These are phyloP conservation scores for Lysandra bellargus DNA, from an alignment of 2,888 invertebrate species.

Conservation along the genomic window DNA sequence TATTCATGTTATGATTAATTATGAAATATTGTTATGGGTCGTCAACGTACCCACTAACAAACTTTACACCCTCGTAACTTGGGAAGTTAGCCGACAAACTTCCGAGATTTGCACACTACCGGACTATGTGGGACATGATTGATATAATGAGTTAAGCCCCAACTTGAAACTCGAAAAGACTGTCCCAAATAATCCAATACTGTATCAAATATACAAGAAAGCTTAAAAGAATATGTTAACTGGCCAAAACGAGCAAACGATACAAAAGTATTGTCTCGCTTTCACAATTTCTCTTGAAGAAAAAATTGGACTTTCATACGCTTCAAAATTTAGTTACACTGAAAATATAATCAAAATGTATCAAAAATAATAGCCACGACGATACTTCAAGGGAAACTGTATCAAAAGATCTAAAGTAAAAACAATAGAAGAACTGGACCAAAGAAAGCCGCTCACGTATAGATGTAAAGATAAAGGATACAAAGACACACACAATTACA, in stretches of 20 bases:
- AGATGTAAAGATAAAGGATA: background rate
- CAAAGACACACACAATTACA: constrained; percentile 33
- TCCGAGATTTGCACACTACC: constrained; percentile 23
- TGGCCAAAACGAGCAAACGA: background rate
- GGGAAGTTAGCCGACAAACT: constrained; percentile 58
- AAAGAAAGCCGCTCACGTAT: background rate
- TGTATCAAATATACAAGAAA: background rate
- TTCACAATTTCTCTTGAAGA: constrained; percentile 26
- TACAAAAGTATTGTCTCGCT: constrained; percentile 7
- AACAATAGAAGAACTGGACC: background rate
- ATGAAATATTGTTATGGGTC: constrained; percentile 45
- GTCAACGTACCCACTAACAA: constrained; percentile 54
- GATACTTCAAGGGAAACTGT: constrained; percentile 10
- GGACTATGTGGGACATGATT: constrained; percentile 18
- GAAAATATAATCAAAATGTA: background rate
- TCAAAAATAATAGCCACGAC: background rate
- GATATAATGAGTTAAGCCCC: background rate
- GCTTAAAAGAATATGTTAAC: background rate
- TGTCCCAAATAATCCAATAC: background rate
- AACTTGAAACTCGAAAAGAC: background rate
- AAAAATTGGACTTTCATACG: background rate
- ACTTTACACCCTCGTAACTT: constrained; percentile 59
- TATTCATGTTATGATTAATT: constrained; percentile 44
- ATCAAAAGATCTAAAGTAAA: background rate
- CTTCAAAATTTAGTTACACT: background rate